phyloP scores from a whole-genome alignment of 2,888 invertebrate genomes.

The Acrobasis suavella region DNA sequence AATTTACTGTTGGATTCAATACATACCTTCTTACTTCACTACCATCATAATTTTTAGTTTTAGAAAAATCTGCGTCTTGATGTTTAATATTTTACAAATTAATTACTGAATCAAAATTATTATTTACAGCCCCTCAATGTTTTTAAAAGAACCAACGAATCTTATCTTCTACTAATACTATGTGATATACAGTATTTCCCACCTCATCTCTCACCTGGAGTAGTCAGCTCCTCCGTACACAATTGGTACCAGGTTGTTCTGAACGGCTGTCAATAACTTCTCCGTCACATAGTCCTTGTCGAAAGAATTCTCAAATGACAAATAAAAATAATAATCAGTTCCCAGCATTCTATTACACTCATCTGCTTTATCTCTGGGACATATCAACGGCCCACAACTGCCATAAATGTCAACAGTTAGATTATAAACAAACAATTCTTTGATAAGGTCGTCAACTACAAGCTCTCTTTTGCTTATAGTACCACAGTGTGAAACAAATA shows the following conservation, averaged over 20 bases:
- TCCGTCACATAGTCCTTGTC: slow-evolving; percentile 79
- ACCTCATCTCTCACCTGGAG: slow-evolving; percentile 51
- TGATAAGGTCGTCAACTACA: slow-evolving; percentile 46
- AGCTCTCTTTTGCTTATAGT: slow-evolving; percentile 50
- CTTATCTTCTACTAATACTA: no score
- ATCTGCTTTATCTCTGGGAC: slow-evolving; percentile 42
- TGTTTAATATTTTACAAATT: no score
- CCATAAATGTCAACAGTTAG: slow-evolving; percentile 79
- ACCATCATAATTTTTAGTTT: no score
- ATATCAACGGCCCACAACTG: slow-evolving; percentile 67
- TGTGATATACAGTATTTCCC: no score
- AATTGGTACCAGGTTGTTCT: slow-evolving; percentile 84
- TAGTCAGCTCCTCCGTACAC: slow-evolving; percentile 87
- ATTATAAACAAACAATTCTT: slow-evolving; percentile 44
- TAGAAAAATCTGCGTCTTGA: no score
- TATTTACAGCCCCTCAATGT: no score
- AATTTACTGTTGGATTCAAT: no score
- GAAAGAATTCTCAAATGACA: slow-evolving; percentile 88
- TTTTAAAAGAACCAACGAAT: no score
- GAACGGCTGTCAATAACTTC: slow-evolving; percentile 83
- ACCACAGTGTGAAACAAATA: slow-evolving; percentile 69
- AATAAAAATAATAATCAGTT: slow-evolving; percentile 86
- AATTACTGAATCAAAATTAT: no score
- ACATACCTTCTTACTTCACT: no score
- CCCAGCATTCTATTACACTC: slow-evolving; percentile 62